These are phyloP conservation scores for Trachelus iudaicus DNA, from an alignment of 2,888 invertebrate species.

Conservation along the genomic window DNA sequence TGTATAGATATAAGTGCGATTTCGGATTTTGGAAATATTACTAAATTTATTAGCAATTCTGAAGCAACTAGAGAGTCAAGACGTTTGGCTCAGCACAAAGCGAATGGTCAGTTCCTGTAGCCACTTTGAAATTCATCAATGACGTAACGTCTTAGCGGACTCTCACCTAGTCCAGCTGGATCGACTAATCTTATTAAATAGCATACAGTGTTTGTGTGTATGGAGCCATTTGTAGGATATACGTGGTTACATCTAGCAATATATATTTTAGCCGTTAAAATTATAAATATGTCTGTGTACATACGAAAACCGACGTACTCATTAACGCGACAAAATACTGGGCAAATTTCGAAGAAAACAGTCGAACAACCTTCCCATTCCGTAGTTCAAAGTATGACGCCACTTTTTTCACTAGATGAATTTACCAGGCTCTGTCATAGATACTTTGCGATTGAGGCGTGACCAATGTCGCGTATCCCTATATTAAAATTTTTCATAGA, in stretches of 20 bases:
- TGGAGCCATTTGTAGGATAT: not conserved
- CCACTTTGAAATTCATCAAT: constrained; percentile 13
- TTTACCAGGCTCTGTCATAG: not conserved
- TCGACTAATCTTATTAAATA: constrained; percentile 12
- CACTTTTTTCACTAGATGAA: not conserved
- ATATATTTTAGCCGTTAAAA: not conserved
- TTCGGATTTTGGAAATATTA: not conserved
- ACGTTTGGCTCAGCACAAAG: not conserved
- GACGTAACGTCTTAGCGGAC: constrained; percentile 15
- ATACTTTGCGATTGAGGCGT: not conserved
- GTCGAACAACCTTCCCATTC: not conserved
- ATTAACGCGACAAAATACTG: not conserved
- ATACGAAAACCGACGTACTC: not conserved
- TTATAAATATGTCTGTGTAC: not conserved
- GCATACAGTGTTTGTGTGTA: not conserved
- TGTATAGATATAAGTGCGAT: not conserved
- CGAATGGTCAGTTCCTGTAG: not conserved
- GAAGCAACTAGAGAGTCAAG: not conserved
- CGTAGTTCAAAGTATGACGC: not conserved
- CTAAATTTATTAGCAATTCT: not conserved
- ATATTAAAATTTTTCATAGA: not conserved
- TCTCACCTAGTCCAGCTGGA: constrained; percentile 22
- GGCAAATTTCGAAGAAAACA: not conserved
- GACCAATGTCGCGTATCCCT: not conserved
- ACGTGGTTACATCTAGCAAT: not conserved